phyloP scores from a whole-genome alignment of 2,888 invertebrate genomes.

The Sarcophaga rosellei region DNA sequence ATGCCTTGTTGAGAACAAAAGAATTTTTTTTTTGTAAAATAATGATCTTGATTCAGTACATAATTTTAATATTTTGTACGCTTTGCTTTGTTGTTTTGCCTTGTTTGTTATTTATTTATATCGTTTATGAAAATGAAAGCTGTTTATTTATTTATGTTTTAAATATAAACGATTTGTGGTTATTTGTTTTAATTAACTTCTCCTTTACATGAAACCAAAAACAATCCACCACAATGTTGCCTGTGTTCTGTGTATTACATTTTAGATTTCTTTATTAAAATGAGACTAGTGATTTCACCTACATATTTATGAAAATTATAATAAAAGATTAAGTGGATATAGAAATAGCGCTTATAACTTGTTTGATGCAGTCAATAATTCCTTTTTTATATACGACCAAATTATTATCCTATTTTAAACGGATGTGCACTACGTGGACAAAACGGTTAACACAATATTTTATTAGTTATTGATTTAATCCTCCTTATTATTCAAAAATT shows the following conservation, averaged over 20 bases:
- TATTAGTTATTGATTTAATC: too few species aligned
- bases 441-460: too few species aligned
- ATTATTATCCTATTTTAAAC: too few species aligned
- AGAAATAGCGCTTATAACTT: too few species aligned
- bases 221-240: not conserved
- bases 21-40: too few species aligned
- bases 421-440: too few species aligned
- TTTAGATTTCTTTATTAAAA: not conserved
- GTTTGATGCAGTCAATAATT: too few species aligned
- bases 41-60: not conserved
- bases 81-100: conserved; percentile 37
- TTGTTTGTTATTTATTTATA: conserved; percentile 6
- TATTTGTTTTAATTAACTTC: not conserved
- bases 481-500: too few species aligned
- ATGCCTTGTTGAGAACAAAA: not conserved
- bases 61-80: conserved; percentile 52
- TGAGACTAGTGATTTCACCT: too few species aligned
- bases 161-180: conserved; percentile 30
- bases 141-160: conserved; percentile 32
- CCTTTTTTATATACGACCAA: too few species aligned
- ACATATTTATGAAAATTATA: too few species aligned
- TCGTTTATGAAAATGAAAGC: conserved; percentile 52
- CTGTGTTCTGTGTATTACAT: conserved; percentile 27
- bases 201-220: conserved; percentile 43
- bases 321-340: too few species aligned